phyloP scores from a whole-genome alignment of 2,113 vertebrate species.

The Jacana jacana region DNA sequence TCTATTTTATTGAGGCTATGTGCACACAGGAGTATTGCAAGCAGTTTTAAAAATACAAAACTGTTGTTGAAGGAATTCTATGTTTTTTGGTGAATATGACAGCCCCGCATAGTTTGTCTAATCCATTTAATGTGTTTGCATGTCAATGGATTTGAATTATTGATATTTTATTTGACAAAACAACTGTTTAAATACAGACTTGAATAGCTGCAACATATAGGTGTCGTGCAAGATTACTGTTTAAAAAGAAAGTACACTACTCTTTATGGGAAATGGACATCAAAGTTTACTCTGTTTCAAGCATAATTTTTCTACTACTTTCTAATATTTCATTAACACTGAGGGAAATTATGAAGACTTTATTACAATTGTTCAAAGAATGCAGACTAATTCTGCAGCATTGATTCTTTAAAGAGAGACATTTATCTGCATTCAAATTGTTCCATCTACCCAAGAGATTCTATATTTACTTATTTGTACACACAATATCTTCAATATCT shows the following conservation, averaged over 20 bases:
- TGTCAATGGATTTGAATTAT: constrained; percentile 35
- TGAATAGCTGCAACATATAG: neutral
- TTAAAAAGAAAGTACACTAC: neutral
- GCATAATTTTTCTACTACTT: neutral
- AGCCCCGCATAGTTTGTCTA: neutral
- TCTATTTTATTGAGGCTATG: neutral
- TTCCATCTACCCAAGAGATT: neutral
- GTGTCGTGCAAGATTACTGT: neutral
- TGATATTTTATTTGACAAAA: constrained; percentile 46
- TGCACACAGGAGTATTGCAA: neutral
- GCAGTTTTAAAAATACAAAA: neutral
- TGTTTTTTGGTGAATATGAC: neutral
- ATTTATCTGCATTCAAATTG: neutral
- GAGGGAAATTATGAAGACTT: neutral
- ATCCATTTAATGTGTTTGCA: neutral
- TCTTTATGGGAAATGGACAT: neutral
- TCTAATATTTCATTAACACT: neutral
- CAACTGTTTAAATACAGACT: neutral
- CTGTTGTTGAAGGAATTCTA: constrained; percentile 3
- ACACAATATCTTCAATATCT: neutral
- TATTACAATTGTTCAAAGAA: neutral
- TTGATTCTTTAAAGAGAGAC: neutral
- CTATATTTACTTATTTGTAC: neutral
- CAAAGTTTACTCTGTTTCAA: neutral
- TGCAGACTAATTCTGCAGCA: neutral